Conservation (phyloP, 2,888 invertebrate species). For the Standfussiana lucernea region DNA sequence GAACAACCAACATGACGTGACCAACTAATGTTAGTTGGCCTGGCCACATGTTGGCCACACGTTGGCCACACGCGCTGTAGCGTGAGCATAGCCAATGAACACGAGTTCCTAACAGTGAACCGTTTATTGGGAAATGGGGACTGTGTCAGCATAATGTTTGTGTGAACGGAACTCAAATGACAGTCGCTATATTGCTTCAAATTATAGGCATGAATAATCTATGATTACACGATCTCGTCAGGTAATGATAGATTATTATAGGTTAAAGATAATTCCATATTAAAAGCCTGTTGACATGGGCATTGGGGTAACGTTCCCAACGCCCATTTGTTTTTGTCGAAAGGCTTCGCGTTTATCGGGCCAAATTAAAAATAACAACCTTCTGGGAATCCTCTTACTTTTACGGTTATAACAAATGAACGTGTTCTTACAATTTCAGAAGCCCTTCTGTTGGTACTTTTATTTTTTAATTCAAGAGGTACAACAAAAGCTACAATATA, state of each 20-base stretch:
- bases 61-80: conserved; percentile 45
- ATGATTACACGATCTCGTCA: background rate
- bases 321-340: background rate
- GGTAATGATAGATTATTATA: conserved; percentile 15
- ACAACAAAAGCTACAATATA: too few species aligned
- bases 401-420: background rate
- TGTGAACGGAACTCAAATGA: conserved; percentile 16
- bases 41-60: conserved; percentile 22
- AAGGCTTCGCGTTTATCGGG: background rate
- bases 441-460: background rate
- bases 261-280: conserved; percentile 8
- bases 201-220: conserved; percentile 6
- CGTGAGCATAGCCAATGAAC: conserved; percentile 61
- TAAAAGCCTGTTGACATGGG: conserved; percentile 21
- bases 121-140: conserved; percentile 21
- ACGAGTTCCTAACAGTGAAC: conserved; percentile 29
- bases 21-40: background rate
- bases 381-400: background rate
- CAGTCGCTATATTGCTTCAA: conserved; percentile 22
- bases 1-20: conserved; percentile 8
- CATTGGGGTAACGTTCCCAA: background rate
- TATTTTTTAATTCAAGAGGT: too few species aligned
- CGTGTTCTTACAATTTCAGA: background rate
- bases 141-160: conserved; percentile 22
- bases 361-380: background rate